These are phyloP conservation scores for Zygothrica quintamaculata DNA, from an alignment of 2,888 invertebrate species.

Conservation along the genomic window DNA sequence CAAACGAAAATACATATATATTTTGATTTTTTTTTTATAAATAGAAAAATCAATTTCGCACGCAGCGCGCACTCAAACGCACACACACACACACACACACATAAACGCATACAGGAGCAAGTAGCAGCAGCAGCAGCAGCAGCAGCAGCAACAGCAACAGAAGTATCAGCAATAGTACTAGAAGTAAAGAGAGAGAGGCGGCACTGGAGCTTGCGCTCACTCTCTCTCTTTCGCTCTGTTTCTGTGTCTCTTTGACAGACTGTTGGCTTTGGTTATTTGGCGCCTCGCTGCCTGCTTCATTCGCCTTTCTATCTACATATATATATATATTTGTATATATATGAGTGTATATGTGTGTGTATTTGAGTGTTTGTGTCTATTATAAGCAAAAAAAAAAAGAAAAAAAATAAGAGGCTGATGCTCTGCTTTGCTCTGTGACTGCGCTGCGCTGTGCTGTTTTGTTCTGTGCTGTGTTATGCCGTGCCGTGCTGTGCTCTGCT, in stretches of 20 bases:
- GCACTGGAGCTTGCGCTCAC: slow-evolving; percentile 44
- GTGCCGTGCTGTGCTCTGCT: too few species aligned
- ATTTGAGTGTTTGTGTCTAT: slow-evolving; percentile 55
- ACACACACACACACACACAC: slow-evolving; percentile 36
- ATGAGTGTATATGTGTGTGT: slow-evolving; percentile 27
- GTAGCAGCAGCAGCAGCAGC: slow-evolving; percentile 11
- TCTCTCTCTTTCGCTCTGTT: slow-evolving; percentile 23
- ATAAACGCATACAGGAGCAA: slow-evolving; percentile 38
- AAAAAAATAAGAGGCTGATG: slow-evolving; percentile 53
- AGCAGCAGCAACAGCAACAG: slow-evolving; percentile 31
- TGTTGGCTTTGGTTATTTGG: slow-evolving; percentile 46
- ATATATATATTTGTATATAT: slow-evolving; percentile 33
- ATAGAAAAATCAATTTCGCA: slow-evolving; percentile 80
- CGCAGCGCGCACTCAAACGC: slow-evolving; percentile 66
- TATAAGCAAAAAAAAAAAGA: slow-evolving; percentile 57
- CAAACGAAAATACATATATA: slow-evolving; percentile 74
- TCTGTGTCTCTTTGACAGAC: neutral
- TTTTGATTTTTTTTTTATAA: slow-evolving; percentile 79
- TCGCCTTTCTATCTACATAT: slow-evolving; percentile 37
- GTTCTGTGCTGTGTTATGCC: too few species aligned
- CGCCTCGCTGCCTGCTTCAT: slow-evolving; percentile 63
- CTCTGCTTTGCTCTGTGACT: slow-evolving; percentile 47
- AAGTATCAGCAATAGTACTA: slow-evolving; percentile 13
- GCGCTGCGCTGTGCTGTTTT: too few species aligned
- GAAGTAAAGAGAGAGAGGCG: slow-evolving; percentile 23